These are phyloP conservation scores for Todus mexicanus DNA, from an alignment of 2,797 vertebrate species.

Conservation along the genomic window DNA sequence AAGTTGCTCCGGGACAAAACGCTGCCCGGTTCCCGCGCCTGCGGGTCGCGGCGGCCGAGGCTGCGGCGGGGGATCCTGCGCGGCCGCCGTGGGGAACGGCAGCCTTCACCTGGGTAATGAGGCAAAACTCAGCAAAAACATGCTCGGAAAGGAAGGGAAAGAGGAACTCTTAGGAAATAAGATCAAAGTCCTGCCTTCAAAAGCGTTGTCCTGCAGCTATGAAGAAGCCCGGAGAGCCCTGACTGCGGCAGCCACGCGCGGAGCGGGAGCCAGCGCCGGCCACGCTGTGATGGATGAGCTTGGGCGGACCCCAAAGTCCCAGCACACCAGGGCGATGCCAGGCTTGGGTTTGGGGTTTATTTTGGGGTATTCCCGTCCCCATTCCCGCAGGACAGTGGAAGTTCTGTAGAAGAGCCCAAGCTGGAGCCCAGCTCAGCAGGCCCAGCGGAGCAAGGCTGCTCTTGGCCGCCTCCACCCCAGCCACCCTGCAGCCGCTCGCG, in stretches of 20 bases:
- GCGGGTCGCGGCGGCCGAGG: neutral
- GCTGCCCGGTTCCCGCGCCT: neutral
- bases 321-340: neutral
- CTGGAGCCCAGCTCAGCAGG: neutral
- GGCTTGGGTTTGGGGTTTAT: neutral
- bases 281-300: fast-evolving
- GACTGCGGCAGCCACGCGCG: neutral
- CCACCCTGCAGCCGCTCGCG: too few relatives aligned
- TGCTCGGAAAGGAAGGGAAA: conserved; percentile 19
- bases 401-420: neutral
- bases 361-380: neutral
- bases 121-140: conserved; percentile 8
- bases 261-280: fast-evolving
- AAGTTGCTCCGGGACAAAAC: neutral
- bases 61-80: neutral
- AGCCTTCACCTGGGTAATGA: conserved; percentile 53
- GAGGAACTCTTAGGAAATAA: conserved; percentile 42
- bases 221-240: neutral
- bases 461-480: neutral
- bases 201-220: conserved; percentile 47
- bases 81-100: neutral
- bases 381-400: neutral
- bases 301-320: neutral
- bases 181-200: conserved; percentile 52
- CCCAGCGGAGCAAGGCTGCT: neutral